Conservation (phyloP, 2,888 invertebrate species). For the Chironomus riparius region DNA sequence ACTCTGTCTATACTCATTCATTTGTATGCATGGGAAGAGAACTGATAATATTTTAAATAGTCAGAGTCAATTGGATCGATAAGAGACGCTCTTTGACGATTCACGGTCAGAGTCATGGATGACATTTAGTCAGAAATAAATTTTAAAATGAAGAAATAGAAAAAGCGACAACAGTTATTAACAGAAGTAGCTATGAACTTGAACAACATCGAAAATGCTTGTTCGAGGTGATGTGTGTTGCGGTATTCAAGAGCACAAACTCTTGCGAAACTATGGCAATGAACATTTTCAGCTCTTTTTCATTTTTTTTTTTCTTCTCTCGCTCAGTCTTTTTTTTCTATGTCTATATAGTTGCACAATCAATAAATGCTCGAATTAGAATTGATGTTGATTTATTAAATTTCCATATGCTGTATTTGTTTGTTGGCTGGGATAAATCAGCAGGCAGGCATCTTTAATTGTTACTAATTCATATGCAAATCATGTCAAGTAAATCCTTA, state of each 20-base stretch:
- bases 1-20: background rate
- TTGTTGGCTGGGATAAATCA: background rate
- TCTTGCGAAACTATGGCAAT: conserved; percentile 1
- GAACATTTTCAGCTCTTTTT: background rate
- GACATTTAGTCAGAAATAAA: background rate
- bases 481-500: background rate
- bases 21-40: background rate
- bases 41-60: background rate
- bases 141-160: background rate
- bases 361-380: background rate
- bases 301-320: background rate
- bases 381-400: background rate
- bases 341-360: background rate
- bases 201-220: background rate
- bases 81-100: background rate
- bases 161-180: background rate
- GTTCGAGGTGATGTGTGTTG: background rate
- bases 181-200: background rate
- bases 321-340: background rate
- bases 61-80: background rate
- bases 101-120: background rate
- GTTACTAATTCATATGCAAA: no score
- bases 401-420: background rate
- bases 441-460: no score
- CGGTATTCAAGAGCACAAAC: background rate